Evolutionary conservation across 2,888 invertebrate genomes (phyloP).

Genomic region (Rhorus exstirpatorius): DNA sequence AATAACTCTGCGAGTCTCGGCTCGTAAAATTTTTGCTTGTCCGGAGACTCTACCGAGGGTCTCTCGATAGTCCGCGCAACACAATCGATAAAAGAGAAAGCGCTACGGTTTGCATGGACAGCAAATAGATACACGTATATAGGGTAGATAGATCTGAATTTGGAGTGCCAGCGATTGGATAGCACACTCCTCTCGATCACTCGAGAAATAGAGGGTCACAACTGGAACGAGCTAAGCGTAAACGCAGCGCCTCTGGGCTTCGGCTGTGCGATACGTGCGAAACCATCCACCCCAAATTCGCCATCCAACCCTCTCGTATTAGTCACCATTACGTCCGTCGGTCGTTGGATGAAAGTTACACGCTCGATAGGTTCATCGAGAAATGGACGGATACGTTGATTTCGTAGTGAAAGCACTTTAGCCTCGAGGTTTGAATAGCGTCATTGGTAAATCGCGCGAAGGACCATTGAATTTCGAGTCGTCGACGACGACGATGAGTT

Average conservation of each 20-base stretch:
- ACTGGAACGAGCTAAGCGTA: constrained; percentile 49
- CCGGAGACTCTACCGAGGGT: no score
- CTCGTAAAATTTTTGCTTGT: no score
- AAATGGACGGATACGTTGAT: constrained; percentile 27
- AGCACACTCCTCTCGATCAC: constrained; percentile 47
- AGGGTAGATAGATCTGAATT: constrained; percentile 30
- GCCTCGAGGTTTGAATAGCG: constrained; percentile 27
- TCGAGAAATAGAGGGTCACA: constrained; percentile 33
- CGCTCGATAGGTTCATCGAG: constrained; percentile 32
- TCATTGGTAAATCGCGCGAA: constrained; percentile 50
- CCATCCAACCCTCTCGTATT: constrained; percentile 27
- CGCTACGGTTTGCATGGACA: constrained; percentile 31
- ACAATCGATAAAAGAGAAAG: constrained; percentile 5
- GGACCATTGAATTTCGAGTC: constrained; percentile 50
- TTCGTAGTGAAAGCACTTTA: constrained; percentile 35
- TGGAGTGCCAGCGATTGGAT: constrained; percentile 29
- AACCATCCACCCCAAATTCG: constrained; percentile 10
- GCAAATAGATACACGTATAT: constrained; percentile 15
- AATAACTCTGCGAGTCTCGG: no score
- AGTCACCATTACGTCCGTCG: constrained; percentile 34
- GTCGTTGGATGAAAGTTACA: constrained; percentile 53
- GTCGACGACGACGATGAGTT: constrained; percentile 36
- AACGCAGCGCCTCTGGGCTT: constrained; percentile 22
- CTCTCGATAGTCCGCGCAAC: background rate
- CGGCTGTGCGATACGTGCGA: constrained; percentile 32